Percentiles rank a stretch among this genome's conserved stretches.
Evolutionary conservation across 2,113 vertebrate genomes (phyloP).

Genomic region (Gracilinanus agilis): DNA sequence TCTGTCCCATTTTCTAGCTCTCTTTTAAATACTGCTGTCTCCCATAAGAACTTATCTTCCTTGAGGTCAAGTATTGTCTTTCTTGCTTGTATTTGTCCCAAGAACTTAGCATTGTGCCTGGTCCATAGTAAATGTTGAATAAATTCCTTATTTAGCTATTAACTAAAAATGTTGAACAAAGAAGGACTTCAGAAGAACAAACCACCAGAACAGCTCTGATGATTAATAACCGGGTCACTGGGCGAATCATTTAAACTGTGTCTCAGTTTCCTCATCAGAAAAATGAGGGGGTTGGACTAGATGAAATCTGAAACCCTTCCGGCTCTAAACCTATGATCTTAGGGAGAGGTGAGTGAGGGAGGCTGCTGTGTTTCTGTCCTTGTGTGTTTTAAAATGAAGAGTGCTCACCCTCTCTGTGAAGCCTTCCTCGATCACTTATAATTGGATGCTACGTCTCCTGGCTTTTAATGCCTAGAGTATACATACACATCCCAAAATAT

Average conservation of each 20-base stretch:
- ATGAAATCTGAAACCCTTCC: neutral
- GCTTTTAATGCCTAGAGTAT: neutral
- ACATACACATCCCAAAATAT: neutral
- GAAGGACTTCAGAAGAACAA: neutral
- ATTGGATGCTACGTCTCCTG: neutral
- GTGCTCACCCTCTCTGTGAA: neutral
- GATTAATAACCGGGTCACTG: neutral
- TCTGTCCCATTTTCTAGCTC: neutral
- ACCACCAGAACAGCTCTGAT: neutral
- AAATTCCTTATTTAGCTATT: neutral
- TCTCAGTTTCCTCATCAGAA: neutral
- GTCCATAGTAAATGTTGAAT: neutral
- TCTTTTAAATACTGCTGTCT: neutral
- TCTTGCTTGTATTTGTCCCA: neutral
- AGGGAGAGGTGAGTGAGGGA: neutral
- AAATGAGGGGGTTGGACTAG: neutral
- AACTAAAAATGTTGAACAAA: neutral
- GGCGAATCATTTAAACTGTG: neutral
- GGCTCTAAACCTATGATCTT: neutral
- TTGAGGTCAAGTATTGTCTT: neutral
- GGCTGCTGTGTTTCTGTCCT: neutral
- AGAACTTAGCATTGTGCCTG: neutral
- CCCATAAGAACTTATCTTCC: neutral
- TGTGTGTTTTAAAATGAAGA: neutral
- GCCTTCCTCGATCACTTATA: neutral